Evolutionary conservation across 2,797 vertebrate genomes (phyloP).

Genomic region (Apogon talboti): DNA sequence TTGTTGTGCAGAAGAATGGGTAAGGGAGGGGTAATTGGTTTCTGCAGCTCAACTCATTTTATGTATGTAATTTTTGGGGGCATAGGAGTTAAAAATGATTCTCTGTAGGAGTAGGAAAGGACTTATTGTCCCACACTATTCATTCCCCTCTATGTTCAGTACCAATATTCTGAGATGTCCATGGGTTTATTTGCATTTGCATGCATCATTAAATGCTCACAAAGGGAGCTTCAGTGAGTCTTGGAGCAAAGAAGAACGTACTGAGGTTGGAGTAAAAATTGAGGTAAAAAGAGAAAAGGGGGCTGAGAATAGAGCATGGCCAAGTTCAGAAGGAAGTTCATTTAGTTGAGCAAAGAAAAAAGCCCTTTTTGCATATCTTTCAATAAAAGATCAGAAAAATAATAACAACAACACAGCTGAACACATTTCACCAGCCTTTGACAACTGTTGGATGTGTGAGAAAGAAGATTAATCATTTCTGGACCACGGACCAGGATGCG

Average conservation of each 20-base stretch:
- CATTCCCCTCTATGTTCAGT: conserved; percentile 45
- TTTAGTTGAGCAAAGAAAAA: conserved; percentile 14
- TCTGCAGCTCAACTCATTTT: conserved; percentile 72
- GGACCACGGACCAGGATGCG: neutral
- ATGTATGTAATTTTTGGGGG: conserved; percentile 72
- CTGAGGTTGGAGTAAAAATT: conserved; percentile 30
- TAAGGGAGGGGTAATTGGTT: conserved; percentile 78
- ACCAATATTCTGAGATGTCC: conserved; percentile 59
- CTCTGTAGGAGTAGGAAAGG: conserved; percentile 42
- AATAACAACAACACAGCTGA: conserved; percentile 19
- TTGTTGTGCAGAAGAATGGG: conserved; percentile 78
- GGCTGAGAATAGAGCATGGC: conserved; percentile 16
- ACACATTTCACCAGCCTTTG: conserved; percentile 20
- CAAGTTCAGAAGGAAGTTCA: conserved; percentile 32
- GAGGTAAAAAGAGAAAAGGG: conserved; percentile 6
- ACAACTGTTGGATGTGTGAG: neutral
- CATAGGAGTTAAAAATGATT: conserved; percentile 56
- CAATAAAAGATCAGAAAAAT: conserved; percentile 10
- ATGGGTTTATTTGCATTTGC: conserved; percentile 70
- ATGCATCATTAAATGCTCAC: conserved; percentile 72
- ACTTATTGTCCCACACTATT: conserved; percentile 31
- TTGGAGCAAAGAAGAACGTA: conserved; percentile 46
- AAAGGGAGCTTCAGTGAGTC: conserved; percentile 55
- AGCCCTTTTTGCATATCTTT: conserved; percentile 17
- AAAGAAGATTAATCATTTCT: conserved; percentile 3